Percentiles rank a stretch among this genome's conserved stretches.
Conservation (phyloP, 2,888 invertebrate species). For the Poecilobothrus nobilitatus region DNA sequence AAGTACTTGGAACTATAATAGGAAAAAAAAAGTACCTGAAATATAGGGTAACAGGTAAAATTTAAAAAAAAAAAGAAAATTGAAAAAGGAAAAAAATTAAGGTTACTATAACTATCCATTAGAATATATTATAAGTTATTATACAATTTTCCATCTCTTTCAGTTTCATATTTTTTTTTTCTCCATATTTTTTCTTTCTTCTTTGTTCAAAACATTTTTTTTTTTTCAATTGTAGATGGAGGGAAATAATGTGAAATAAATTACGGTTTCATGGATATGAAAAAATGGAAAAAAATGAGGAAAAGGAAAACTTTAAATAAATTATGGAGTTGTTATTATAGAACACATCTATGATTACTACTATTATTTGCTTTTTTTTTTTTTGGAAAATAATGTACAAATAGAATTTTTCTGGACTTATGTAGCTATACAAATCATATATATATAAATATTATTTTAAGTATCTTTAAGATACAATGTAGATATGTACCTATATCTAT, state of each 20-base stretch:
- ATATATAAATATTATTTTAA: no score
- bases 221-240: not conserved
- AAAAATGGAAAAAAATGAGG: no score
- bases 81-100: no score
- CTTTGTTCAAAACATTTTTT: not conserved
- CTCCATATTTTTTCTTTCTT: no score
- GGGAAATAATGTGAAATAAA: not conserved
- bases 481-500: no score
- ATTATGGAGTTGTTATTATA: conserved; percentile 2
- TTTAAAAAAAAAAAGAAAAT: not conserved
- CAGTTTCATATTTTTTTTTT: not conserved
- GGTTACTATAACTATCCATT: not conserved
- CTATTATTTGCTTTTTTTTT: no score
- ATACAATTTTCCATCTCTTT: not conserved
- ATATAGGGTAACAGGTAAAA: conserved; percentile 3
- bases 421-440: no score
- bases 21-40: not conserved
- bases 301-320: not conserved
- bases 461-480: no score
- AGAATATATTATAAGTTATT: not conserved
- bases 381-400: no score
- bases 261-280: not conserved
- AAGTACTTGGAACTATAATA: no score
- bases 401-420: no score
- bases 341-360: not conserved